These are phyloP conservation scores for Dicyrtomina minuta DNA, from an alignment of 2,888 invertebrate species.

Conservation along the genomic window DNA sequence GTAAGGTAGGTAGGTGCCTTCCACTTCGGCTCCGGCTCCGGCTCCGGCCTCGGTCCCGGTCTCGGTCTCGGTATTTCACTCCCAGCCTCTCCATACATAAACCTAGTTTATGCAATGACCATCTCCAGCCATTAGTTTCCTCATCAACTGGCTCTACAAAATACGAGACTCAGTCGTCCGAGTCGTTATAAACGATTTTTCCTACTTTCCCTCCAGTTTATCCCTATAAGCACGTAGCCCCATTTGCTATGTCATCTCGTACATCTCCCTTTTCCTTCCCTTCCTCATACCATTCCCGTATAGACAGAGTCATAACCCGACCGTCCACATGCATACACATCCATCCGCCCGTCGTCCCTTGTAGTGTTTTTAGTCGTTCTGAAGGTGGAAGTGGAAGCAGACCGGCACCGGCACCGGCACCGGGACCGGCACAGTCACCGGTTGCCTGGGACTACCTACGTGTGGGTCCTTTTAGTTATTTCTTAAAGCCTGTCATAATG, in stretches of 20 bases:
- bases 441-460: too few relatives aligned
- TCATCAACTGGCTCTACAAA: background rate
- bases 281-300: background rate
- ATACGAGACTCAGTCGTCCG: background rate
- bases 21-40: background rate
- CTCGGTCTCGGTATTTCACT: slow-evolving; percentile 1
- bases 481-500: slow-evolving; percentile 8
- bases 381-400: too few relatives aligned
- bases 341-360: background rate
- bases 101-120: slow-evolving; percentile 15
- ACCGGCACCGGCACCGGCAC: too few relatives aligned
- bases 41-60: too few relatives aligned
- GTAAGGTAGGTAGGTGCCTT: background rate
- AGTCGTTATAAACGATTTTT: slow-evolving; percentile 21
- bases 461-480: background rate
- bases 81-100: slow-evolving; percentile 15
- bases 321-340: background rate
- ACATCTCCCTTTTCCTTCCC: slow-evolving; percentile 2
- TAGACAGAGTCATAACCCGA: background rate
- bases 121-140: slow-evolving; percentile 8
- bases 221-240: slow-evolving; percentile 20
- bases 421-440: too few relatives aligned
- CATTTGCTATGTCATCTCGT: slow-evolving; percentile 17
- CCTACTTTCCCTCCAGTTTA: background rate
- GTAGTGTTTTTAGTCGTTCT: too few relatives aligned